Evolutionary conservation across 2,797 vertebrate genomes (phyloP).

Genomic region (Calcarius lapponicus): DNA sequence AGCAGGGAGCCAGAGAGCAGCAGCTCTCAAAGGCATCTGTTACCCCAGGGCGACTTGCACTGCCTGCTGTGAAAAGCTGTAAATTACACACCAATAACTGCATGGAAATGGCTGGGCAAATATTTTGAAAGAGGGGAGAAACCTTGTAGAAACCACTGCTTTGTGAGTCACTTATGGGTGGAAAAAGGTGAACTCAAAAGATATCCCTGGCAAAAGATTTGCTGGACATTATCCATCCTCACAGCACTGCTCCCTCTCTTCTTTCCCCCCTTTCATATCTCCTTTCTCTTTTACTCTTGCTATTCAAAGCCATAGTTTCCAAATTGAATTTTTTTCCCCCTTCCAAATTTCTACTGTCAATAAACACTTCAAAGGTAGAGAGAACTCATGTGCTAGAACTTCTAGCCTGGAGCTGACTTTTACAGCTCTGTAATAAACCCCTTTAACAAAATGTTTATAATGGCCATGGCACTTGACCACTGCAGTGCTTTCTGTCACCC

Average conservation of each 20-base stretch:
- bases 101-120: conserved; percentile 61
- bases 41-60: background rate
- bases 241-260: rapidly evolving
- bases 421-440: conserved; percentile 59
- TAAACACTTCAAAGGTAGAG: conserved; percentile 54
- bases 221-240: background rate
- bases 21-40: background rate
- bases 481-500: conserved; percentile 32
- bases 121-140: conserved; percentile 8
- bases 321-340: background rate
- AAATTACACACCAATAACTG: conserved; percentile 48
- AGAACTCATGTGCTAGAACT: conserved; percentile 8
- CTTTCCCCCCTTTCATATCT: background rate
- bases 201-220: background rate
- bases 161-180: background rate
- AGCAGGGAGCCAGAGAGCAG: background rate
- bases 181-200: conserved; percentile 8
- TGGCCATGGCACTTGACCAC: conserved; percentile 49
- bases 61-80: conserved; percentile 36
- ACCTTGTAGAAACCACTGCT: conserved; percentile 6
- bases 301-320: background rate
- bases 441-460: conserved; percentile 57
- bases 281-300: background rate
- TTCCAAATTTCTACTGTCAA: conserved; percentile 35
- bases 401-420: conserved; percentile 58